Base-by-base conservation (phyloP, 2,888 invertebrate genomes). In the Zhuqinia jingwanae region DNA sequence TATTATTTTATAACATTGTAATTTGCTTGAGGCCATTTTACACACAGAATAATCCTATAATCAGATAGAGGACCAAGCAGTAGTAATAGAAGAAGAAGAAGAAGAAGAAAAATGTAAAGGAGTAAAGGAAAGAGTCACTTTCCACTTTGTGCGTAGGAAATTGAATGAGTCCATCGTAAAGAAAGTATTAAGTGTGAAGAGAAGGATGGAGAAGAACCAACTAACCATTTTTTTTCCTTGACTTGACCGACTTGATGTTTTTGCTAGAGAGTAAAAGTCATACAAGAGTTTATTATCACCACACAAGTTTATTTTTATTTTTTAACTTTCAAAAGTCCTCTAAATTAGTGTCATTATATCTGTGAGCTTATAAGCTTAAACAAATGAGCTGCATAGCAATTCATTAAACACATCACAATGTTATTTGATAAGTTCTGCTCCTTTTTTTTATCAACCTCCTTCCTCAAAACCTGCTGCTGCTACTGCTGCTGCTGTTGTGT, bases 11-110 rank as follows among this genome's bases (percentile, higher is more conserved):
- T 45, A 68, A 25, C 73, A 73, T 73, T 50, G 68, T 42, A 68
- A 42, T 68, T 73, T 30, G 27, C 73, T 53, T 73, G 36, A 42
- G 50, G 76, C 58, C 47, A 58, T 76, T 76, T 77, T 77, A 60
- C 45, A 60, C 58, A 77, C 58, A 77, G 60, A 77, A 58, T 77
- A 77, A 81, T 81, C 81, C 56, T 47, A 73, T 81, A 81, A 81
- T 81, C 81, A 58, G 81, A 58, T 73, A 70, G 63, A 50, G 17
- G 56, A 50, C 3, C 5, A 50, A 42, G 68, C 13, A 42, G 22
- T 15, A 68, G 22, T 6, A 63, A 36, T 0, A 11, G 65, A 65
- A 17, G 65, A 36, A 65, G 36, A 36, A 36, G 8, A 8, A 36
- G 8, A 36, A 42, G 27, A 63, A 63, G 45, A n/a, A n/a, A n/a